Evolutionary conservation across 2,113 vertebrate genomes (phyloP).

Genomic region (Stictonetta naevosa): DNA sequence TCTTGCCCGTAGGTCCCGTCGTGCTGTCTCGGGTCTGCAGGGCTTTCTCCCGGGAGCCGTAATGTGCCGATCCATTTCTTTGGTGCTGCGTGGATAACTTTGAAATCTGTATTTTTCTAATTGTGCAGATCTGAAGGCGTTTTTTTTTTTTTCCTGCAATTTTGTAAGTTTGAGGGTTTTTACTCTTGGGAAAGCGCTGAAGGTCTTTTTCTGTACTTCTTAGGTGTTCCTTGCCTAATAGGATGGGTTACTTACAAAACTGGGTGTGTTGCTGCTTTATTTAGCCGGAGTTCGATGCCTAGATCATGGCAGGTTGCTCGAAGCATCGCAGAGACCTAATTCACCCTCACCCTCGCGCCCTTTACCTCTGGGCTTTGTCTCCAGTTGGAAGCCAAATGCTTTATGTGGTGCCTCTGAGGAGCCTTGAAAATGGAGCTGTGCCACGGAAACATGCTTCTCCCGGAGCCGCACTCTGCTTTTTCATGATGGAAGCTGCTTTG

Average conservation of each 20-base stretch:
- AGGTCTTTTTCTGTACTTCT: background rate
- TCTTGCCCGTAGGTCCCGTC: background rate
- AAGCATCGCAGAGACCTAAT: background rate
- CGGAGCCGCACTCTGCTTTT: background rate
- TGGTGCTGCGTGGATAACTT: background rate
- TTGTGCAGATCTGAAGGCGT: background rate
- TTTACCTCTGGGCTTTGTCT: background rate
- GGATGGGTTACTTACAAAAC: background rate
- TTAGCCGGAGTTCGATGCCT: background rate
- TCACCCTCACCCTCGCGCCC: background rate
- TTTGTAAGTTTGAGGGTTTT: background rate
- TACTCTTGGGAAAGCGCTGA: background rate
- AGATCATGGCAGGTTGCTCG: background rate
- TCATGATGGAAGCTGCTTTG: accelerated
- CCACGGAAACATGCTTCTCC: background rate
- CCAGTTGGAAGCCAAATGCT: background rate
- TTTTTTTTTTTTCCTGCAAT: accelerated
- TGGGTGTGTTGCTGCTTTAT: background rate
- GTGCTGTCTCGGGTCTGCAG: background rate
- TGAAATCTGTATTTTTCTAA: background rate
- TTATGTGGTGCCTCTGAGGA: background rate
- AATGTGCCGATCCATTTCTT: background rate
- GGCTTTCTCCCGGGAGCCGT: background rate
- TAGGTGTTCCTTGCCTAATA: background rate
- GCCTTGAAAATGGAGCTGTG: background rate